These are phyloP conservation scores for Drosophila pegasa DNA, from an alignment of 2,888 invertebrate genomes.

Conservation along the genomic window DNA sequence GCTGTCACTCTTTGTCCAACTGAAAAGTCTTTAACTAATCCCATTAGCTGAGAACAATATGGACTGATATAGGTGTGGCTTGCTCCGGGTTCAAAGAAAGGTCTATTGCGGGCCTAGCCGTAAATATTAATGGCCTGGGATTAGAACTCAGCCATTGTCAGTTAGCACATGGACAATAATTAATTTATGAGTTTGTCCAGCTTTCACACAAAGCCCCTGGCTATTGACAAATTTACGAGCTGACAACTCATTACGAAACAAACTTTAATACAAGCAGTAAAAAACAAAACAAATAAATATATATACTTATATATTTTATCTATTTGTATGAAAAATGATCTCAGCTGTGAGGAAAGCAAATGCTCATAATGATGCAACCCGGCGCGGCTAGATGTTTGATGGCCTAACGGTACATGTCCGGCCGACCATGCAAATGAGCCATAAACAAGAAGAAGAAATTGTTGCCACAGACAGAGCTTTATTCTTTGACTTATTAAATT, in stretches of 20 bases:
- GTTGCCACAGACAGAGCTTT: conserved; percentile 23
- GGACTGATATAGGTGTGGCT: conserved; percentile 3
- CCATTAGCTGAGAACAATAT: conserved; percentile 7
- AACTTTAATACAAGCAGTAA: conserved; percentile 51
- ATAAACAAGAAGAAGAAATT: conserved; percentile 59
- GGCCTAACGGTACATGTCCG: conserved; percentile 62
- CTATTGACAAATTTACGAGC: conserved; percentile 69
- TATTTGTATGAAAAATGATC: conserved; percentile 49
- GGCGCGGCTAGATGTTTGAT: conserved; percentile 30
- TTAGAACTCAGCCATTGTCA: conserved; percentile 35
- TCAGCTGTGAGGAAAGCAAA: conserved; percentile 28
- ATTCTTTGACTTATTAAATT: conserved; percentile 60
- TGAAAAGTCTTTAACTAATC: not conserved
- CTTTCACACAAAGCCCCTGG: conserved; percentile 35
- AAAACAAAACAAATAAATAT: conserved; percentile 6
- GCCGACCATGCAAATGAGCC: conserved; percentile 74
- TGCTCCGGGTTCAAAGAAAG: conserved; percentile 37
- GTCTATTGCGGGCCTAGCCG: conserved; percentile 10
- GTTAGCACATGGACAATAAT: conserved; percentile 69
- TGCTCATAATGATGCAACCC: conserved; percentile 54
- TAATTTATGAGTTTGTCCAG: conserved; percentile 64
- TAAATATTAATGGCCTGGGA: conserved; percentile 46
- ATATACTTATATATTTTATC: conserved; percentile 14
- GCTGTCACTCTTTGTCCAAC: not conserved
- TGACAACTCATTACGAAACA: conserved; percentile 70